Percentiles rank a stretch among this genome's conserved stretches.
These are phyloP conservation scores for Trichopoda pennipes DNA, from an alignment of 2,888 invertebrate species.

Conservation along the genomic window DNA sequence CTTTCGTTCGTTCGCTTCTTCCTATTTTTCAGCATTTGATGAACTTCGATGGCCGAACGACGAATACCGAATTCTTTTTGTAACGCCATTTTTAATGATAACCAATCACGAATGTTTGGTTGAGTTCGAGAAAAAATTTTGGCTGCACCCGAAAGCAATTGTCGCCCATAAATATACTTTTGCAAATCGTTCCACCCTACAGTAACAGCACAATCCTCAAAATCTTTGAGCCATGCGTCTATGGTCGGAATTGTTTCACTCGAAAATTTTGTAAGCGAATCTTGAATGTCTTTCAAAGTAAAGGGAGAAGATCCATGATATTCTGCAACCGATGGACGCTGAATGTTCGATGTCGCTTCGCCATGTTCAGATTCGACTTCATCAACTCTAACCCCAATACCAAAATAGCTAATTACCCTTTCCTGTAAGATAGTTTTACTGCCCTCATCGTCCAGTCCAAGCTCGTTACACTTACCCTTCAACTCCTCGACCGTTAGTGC, in stretches of 20 bases:
- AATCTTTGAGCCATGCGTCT: conserved; percentile 47
- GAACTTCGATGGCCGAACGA: too few species aligned
- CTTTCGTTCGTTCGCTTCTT: not conserved
- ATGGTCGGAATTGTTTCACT: conserved; percentile 13
- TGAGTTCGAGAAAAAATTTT: conserved; percentile 61
- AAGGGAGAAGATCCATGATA: too few species aligned
- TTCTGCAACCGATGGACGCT: too few species aligned
- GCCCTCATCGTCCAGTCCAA: not conserved
- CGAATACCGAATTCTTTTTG: too few species aligned
- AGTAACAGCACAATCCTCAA: conserved; percentile 53
- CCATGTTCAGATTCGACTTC: too few species aligned
- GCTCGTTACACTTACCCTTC: not conserved
- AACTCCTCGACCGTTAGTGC: conserved; percentile 8
- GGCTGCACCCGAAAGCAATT: conserved; percentile 56
- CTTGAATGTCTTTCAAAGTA: too few species aligned
- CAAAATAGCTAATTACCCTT: too few species aligned
- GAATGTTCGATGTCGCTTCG: too few species aligned
- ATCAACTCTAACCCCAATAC: too few species aligned
- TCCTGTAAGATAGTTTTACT: conserved; percentile 10
- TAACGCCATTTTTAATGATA: too few species aligned
- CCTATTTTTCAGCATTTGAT: too few species aligned
- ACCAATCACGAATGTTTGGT: conserved; percentile 30
- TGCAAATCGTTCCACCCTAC: conserved; percentile 24
- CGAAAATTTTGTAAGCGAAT: conserved; percentile 5
- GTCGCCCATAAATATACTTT: conserved; percentile 57